Base-by-base conservation (phyloP, 2,888 invertebrate genomes). In the Drosophila austrosaltans region DNA sequence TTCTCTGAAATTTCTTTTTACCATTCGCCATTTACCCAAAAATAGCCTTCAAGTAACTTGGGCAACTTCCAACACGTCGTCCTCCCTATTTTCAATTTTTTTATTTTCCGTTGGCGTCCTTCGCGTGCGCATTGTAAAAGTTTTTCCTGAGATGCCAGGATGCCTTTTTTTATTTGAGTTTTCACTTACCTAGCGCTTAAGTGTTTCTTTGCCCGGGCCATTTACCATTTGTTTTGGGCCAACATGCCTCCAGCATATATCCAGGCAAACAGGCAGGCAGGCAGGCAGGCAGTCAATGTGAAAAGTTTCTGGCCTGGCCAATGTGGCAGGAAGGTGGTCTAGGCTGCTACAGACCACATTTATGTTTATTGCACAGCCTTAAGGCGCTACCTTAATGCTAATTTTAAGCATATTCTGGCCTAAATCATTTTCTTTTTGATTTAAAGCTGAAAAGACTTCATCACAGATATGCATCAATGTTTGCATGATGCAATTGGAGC, bases 171-270 rank as follows among this genome's bases (percentile, higher is more conserved):
- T 82, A 85, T 82, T 82, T 82, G 81, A 82, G 81, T 82, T 82
- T 82, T 81, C 81, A 81, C 81, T 81, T 81, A 81, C 85, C 81
- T 84, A 75, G 75, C 70, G 69, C 81, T 81, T 81, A 81, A 81
- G 85, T 81, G 81, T 82, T 84, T 82, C 83, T 69, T 76, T 79
- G 79, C 62, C 82, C 77, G 53, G 69, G 62, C 85, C 85, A 77
- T 81, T 81, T 84, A 82, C 82, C 81, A 82, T 82, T 82, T 84
- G 77, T 77, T 81, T 83, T 84, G 79, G 68, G 69, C 61, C 57
- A 72, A 60, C 76, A 72, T 66, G 62, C 61, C 56, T 36, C 53
- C 28, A 22, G 44, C 63, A 58, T 28, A 22, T 12, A 25, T 22
- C 22, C 16, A 5, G 28, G 28, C 53, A 53, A 28, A 32, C 7